A percentile compares a stretch with the other conserved stretches of the same genome.
Evolutionary conservation across 2,797 vertebrate genomes (phyloP).

Genomic region (Botia kubotai): DNA sequence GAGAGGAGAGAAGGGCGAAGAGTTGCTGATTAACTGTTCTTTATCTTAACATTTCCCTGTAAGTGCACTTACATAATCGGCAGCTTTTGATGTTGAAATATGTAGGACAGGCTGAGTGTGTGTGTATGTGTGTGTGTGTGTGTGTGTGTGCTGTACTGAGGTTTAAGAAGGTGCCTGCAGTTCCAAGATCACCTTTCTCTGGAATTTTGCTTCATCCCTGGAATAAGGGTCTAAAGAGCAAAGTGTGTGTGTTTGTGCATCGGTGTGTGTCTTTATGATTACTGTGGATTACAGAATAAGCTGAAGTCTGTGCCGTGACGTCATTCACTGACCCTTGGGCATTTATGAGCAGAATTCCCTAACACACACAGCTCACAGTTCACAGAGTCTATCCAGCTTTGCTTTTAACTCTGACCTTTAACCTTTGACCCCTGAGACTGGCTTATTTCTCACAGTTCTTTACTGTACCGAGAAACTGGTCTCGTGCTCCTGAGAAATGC

Average conservation of each 20-base stretch:
- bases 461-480: background rate
- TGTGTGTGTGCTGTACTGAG: slow-evolving; percentile 24
- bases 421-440: background rate
- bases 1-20: background rate
- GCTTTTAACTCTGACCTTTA: background rate
- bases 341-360: slow-evolving; percentile 19
- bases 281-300: slow-evolving; percentile 46
- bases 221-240: slow-evolving; percentile 33
- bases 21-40: slow-evolving; percentile 28
- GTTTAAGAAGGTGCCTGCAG: slow-evolving; percentile 11
- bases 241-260: background rate
- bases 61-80: slow-evolving; percentile 38
- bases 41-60: slow-evolving; percentile 42
- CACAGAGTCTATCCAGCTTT: slow-evolving; percentile 10
- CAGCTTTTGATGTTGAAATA: slow-evolving; percentile 33
- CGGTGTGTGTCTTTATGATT: slow-evolving; percentile 32
- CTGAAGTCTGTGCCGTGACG: slow-evolving; percentile 29
- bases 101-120: slow-evolving; percentile 30
- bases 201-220: slow-evolving; percentile 21
- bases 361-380: slow-evolving; percentile 54
- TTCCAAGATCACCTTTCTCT: slow-evolving; percentile 14
- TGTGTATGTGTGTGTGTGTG: slow-evolving; percentile 27
- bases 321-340: slow-evolving; percentile 45
- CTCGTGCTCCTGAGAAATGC: slow-evolving; percentile 6
- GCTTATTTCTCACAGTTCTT: background rate